phyloP scores from a whole-genome alignment of 2,113 vertebrate genomes.

The Percina caprodes region DNA sequence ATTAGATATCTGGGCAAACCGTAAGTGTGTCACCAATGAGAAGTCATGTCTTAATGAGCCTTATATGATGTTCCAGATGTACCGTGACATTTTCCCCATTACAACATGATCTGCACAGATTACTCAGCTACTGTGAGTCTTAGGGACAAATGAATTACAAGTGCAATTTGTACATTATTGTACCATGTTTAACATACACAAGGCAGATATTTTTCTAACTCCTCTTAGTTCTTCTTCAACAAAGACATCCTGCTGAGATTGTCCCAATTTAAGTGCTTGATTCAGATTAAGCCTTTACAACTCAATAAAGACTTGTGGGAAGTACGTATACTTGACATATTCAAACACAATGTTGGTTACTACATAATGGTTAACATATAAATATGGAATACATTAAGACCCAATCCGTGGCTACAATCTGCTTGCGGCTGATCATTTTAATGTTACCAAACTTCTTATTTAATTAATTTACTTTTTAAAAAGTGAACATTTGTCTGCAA shows the following conservation, averaged over 20 bases:
- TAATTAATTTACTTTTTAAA: constrained; percentile 2
- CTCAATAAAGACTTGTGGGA: neutral
- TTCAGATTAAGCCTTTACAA: neutral
- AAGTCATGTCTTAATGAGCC: constrained; percentile 61
- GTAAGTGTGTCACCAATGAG: constrained; percentile 36
- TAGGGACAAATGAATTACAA: constrained; percentile 24
- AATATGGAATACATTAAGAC: neutral
- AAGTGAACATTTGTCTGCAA: constrained; percentile 1
- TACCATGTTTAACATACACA: constrained; percentile 19
- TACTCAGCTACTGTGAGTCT: neutral
- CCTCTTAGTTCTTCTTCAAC: constrained; percentile 27
- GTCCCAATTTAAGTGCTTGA: constrained; percentile 18
- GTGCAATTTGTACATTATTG: constrained; percentile 19
- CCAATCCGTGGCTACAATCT: neutral
- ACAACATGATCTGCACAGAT: constrained; percentile 8
- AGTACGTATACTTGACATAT: constrained; percentile 1
- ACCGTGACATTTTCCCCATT: constrained; percentile 19
- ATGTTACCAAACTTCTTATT: neutral
- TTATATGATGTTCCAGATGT: constrained; percentile 44
- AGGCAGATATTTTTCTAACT: constrained; percentile 25
- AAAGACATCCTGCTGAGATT: constrained; percentile 24
- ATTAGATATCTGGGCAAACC: constrained; percentile 60
- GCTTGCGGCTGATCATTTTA: neutral
- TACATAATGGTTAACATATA: neutral
- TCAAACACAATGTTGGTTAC: constrained; percentile 8